A percentile compares a stretch with the other conserved stretches of the same genome.
These are phyloP conservation scores for Venturia canescens DNA, from an alignment of 1,140 invertebrate species.

Conservation along the genomic window DNA sequence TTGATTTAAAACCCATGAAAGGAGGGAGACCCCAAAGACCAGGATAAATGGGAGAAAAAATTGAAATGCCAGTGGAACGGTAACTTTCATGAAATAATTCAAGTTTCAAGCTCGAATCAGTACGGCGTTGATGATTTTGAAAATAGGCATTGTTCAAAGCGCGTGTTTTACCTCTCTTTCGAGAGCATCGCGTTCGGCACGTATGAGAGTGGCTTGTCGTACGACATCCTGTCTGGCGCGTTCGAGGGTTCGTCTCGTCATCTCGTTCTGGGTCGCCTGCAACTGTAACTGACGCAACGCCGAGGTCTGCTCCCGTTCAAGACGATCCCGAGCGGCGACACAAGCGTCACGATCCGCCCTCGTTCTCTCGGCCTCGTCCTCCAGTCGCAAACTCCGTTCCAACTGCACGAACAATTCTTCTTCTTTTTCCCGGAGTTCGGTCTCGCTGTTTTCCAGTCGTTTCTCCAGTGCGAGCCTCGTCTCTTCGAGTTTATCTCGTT, in stretches of 20 bases:
- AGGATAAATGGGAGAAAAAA: no score
- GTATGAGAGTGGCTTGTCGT: constrained; percentile 79
- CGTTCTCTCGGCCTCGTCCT: constrained; percentile 79
- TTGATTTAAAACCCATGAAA: no score
- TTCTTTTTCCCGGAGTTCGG: constrained; percentile 79
- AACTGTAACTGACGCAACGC: constrained; percentile 76
- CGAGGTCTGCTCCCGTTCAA: constrained; percentile 64
- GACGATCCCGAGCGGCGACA: constrained; percentile 60
- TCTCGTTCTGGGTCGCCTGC: constrained; percentile 79
- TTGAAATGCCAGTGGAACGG: no score
- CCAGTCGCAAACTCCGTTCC: constrained; percentile 79
- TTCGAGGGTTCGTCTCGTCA: constrained; percentile 78
- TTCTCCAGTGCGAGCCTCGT: constrained; percentile 75
- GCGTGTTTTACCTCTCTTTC: constrained; percentile 81
- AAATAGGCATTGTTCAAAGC: not conserved
- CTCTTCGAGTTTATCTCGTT: constrained; percentile 78
- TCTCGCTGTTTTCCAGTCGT: constrained; percentile 78
- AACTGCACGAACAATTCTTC: constrained; percentile 81
- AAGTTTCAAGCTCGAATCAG: no score
- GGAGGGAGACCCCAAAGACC: no score
- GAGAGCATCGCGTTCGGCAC: constrained; percentile 79
- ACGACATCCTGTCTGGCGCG: constrained; percentile 79
- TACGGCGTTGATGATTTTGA: not conserved
- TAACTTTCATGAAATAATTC: no score
- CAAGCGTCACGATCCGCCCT: constrained; percentile 66